Evolutionary conservation across 2,888 invertebrate species (phyloP).

Genomic region (Operophtera brumata): DNA sequence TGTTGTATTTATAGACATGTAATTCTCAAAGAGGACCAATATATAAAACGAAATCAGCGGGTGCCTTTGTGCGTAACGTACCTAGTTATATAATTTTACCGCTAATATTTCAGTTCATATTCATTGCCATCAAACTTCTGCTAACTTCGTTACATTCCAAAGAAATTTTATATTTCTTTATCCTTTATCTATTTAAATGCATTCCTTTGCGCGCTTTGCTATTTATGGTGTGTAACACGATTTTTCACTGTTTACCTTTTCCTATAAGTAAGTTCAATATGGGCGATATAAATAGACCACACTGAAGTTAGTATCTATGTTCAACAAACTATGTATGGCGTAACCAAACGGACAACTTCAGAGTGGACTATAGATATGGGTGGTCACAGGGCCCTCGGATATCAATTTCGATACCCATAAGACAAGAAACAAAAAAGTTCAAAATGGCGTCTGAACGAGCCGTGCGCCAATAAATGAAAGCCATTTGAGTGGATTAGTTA

Average conservation of each 20-base stretch:
- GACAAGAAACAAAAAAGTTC: too few relatives aligned
- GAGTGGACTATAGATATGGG: too few relatives aligned
- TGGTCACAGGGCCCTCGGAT: too few relatives aligned
- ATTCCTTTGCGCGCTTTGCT: conserved; percentile 61
- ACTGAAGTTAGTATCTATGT: too few relatives aligned
- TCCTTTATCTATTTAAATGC: conserved; percentile 59
- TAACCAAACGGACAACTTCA: too few relatives aligned
- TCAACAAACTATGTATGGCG: too few relatives aligned
- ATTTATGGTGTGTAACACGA: conserved; percentile 61
- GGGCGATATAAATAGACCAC: too few relatives aligned
- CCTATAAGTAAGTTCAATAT: conserved; percentile 24
- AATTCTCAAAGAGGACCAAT: conserved; percentile 67
- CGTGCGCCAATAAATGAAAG: too few relatives aligned
- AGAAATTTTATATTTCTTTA: conserved; percentile 58
- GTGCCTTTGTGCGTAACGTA: conserved; percentile 67
- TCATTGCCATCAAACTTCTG: conserved; percentile 32
- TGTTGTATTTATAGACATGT: conserved; percentile 48
- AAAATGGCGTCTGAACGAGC: too few relatives aligned
- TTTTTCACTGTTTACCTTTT: conserved; percentile 27
- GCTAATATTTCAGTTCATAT: conserved; percentile 32
- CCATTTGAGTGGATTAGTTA: too few relatives aligned
- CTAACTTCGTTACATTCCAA: conserved; percentile 77
- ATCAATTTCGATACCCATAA: too few relatives aligned
- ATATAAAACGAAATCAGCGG: conserved; percentile 48
- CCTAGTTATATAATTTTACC: conserved; percentile 50